Percentiles rank a stretch among this genome's conserved stretches.
These are phyloP conservation scores for Drosophila quasianomalipes DNA, from an alignment of 2,888 invertebrate genomes.

Conservation along the genomic window DNA sequence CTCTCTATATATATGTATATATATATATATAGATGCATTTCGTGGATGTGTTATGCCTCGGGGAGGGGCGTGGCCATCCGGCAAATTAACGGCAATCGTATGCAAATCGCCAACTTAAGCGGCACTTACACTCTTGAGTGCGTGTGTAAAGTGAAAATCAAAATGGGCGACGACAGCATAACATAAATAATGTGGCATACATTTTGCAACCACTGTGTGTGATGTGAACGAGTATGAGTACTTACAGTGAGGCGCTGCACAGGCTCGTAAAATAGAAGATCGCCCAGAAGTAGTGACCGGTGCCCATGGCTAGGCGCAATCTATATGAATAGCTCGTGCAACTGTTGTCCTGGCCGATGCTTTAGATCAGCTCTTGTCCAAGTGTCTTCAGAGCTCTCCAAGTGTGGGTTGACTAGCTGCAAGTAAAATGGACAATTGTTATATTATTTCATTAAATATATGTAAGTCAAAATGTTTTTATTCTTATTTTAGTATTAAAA, in stretches of 20 bases:
- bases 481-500: neutral
- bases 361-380: constrained; percentile 1
- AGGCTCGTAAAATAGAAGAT: constrained; percentile 86
- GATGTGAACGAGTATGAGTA: constrained; percentile 53
- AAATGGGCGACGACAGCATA: constrained; percentile 38
- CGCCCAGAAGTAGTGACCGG: constrained; percentile 86
- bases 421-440: constrained; percentile 4
- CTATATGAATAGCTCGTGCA: constrained; percentile 16
- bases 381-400: constrained; percentile 4
- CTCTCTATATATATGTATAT: constrained; percentile 8
- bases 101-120: constrained; percentile 64
- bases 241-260: constrained; percentile 86
- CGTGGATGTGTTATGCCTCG: constrained; percentile 11
- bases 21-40: constrained; percentile 6
- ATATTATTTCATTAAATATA: neutral
- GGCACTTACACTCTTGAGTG: constrained; percentile 54
- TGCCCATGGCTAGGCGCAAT: constrained; percentile 83
- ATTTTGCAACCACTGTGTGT: constrained; percentile 54
- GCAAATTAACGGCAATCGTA: constrained; percentile 73
- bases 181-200: constrained; percentile 53
- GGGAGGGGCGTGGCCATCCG: constrained; percentile 29
- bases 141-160: constrained; percentile 49
- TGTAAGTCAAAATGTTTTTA: neutral
- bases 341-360: constrained; percentile 9
- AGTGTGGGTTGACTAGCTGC: constrained; percentile 19